These are phyloP conservation scores for Propithecus perrieri DNA, from an alignment of 2,797 vertebrate genomes.

Conservation along the genomic window DNA sequence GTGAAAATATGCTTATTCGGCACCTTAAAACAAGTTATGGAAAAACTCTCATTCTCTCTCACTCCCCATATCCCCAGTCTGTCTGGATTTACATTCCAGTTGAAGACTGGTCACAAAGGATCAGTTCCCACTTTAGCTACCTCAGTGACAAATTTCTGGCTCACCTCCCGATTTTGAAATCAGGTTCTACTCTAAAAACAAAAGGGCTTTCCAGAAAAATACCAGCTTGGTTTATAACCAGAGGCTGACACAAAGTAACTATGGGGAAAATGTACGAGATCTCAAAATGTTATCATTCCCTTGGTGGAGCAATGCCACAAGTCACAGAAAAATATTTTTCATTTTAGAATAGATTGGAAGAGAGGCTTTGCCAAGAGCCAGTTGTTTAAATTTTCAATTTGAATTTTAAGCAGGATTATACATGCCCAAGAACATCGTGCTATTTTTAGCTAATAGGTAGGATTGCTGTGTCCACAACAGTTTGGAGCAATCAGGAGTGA, in stretches of 20 bases:
- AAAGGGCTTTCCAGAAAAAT: slow-evolving; percentile 62
- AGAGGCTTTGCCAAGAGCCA: slow-evolving; percentile 47
- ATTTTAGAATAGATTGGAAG: slow-evolving; percentile 59
- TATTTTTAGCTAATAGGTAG: slow-evolving; percentile 73
- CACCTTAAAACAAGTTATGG: slow-evolving; percentile 46
- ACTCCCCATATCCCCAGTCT: neutral
- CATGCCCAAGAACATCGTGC: slow-evolving; percentile 40
- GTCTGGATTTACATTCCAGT: slow-evolving; percentile 29
- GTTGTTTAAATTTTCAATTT: slow-evolving; percentile 64
- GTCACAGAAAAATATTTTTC: slow-evolving; percentile 48
- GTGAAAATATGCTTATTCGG: slow-evolving; percentile 14
- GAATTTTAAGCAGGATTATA: slow-evolving; percentile 56
- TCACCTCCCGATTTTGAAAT: slow-evolving; percentile 51
- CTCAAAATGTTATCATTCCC: slow-evolving; percentile 24
- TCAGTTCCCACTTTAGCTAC: slow-evolving; percentile 48
- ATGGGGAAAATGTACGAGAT: neutral
- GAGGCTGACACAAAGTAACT: neutral
- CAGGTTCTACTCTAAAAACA: slow-evolving; percentile 53
- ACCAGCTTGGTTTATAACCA: slow-evolving; percentile 47
- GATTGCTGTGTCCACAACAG: slow-evolving; percentile 58
- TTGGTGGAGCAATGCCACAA: slow-evolving; percentile 28
- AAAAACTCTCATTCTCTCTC: slow-evolving; percentile 44
- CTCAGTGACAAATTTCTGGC: slow-evolving; percentile 51
- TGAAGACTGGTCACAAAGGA: slow-evolving; percentile 52
- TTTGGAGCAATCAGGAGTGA: slow-evolving; percentile 65